Percentiles rank a stretch among this genome's conserved stretches.
Conservation (phyloP, 2,888 invertebrate genomes). For the Netelia melanura region DNA sequence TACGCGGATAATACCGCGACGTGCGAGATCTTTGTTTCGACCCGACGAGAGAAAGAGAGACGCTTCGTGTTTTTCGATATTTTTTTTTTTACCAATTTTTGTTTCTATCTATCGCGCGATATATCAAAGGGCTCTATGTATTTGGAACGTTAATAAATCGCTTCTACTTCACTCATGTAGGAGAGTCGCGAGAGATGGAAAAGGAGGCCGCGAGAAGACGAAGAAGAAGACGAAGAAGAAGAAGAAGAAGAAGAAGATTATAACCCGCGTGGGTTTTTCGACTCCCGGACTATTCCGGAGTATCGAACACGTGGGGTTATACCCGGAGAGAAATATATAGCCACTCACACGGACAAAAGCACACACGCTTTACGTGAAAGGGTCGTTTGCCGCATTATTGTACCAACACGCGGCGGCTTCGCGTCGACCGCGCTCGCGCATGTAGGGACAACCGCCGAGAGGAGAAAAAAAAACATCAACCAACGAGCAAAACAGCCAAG, state of each 20-base stretch:
- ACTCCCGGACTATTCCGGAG: constrained; percentile 18
- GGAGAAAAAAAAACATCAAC: background rate
- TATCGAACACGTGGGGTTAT: constrained; percentile 10
- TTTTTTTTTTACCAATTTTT: too few species aligned
- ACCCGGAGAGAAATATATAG: background rate
- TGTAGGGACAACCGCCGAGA: too few species aligned
- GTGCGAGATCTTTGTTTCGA: too few species aligned
- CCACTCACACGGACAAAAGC: background rate
- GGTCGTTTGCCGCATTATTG: background rate
- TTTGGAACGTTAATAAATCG: too few species aligned
- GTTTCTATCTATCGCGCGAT: too few species aligned
- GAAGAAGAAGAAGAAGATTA: background rate
- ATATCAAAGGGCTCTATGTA: too few species aligned
- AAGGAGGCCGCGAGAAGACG: background rate
- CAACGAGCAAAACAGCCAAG: background rate
- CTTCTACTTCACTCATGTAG: background rate
- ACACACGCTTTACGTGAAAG: constrained; percentile 1
- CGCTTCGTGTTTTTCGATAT: too few species aligned
- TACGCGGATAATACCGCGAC: too few species aligned
- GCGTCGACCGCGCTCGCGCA: too few species aligned
- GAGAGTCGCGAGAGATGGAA: background rate
- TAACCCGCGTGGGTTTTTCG: constrained; percentile 6
- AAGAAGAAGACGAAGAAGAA: background rate
- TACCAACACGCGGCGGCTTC: background rate
- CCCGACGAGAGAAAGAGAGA: too few species aligned